A percentile compares a stretch with the other conserved stretches of the same genome.
Evolutionary conservation across 2,113 vertebrate genomes (phyloP).

Genomic region (Leucosticte australis): DNA sequence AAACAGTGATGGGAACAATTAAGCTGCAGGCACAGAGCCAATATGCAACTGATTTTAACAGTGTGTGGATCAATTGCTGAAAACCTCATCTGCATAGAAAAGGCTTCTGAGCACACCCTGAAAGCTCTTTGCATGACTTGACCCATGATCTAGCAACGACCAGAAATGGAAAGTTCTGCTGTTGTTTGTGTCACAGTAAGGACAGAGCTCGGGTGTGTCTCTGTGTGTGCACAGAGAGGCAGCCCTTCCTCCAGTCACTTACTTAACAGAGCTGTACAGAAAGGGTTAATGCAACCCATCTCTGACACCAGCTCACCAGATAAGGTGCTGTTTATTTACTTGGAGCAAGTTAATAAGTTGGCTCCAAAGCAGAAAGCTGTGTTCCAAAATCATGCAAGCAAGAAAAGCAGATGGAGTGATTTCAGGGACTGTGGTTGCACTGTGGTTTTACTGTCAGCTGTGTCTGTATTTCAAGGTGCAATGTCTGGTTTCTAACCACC

Average conservation of each 20-base stretch:
- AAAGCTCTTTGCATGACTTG: slow-evolving; percentile 12
- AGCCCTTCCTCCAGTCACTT: not conserved
- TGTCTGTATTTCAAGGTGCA: not conserved
- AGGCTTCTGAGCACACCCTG: not conserved
- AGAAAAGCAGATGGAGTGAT: not conserved
- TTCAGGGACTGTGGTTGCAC: not conserved
- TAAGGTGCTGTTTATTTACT: not conserved
- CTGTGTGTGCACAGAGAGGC: not conserved
- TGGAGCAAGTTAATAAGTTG: not conserved
- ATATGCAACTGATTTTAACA: not conserved
- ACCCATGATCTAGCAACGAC: not conserved
- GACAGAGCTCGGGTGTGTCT: not conserved
- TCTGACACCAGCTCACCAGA: not conserved
- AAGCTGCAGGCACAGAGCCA: slow-evolving; percentile 22
- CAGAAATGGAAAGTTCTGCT: not conserved
- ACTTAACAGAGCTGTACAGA: not conserved
- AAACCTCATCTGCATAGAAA: not conserved
- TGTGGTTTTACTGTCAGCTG: not conserved
- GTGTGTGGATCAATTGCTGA: not conserved
- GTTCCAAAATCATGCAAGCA: not conserved
- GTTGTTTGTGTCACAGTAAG: not conserved
- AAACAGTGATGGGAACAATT: not conserved
- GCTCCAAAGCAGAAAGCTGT: not conserved
- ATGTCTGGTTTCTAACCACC: not conserved
- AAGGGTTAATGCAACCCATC: not conserved